Percentiles rank a stretch among this genome's conserved stretches.
These are phyloP conservation scores for Netelia melanura DNA, from an alignment of 2,888 invertebrate species.

Conservation along the genomic window DNA sequence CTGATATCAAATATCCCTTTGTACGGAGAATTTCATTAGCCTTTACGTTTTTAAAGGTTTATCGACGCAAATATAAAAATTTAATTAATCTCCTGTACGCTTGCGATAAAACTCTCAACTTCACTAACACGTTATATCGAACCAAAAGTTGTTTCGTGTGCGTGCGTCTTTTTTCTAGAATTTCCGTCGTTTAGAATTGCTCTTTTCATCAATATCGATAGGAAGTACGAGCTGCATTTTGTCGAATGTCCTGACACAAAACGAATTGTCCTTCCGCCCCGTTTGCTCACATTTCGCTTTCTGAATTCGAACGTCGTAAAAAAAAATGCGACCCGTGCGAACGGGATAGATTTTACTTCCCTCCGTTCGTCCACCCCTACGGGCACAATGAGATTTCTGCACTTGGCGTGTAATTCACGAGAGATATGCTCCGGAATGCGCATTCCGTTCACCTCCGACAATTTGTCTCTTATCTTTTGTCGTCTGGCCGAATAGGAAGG, in stretches of 20 bases:
- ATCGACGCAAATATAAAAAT: slow-evolving; percentile 7
- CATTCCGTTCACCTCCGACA: slow-evolving; percentile 8
- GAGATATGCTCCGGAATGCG: slow-evolving; percentile 39
- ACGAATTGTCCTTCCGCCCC: neutral
- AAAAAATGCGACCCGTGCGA: neutral
- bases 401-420: slow-evolving; percentile 51
- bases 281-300: neutral
- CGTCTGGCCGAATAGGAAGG: slow-evolving; percentile 8
- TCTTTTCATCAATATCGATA: neutral
- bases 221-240: neutral
- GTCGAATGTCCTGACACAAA: neutral
- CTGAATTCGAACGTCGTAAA: neutral
- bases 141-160: too few species aligned
- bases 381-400: slow-evolving; percentile 42
- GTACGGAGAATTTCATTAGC: neutral
- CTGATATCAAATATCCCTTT: neutral
- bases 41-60: slow-evolving; percentile 21
- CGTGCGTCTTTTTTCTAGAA: too few species aligned
- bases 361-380: neutral
- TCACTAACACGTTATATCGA: neutral
- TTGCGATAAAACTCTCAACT: neutral
- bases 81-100: neutral
- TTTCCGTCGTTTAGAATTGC: neutral
- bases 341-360: slow-evolving; percentile 30
- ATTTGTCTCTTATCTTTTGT: slow-evolving; percentile 27